Conservation (phyloP, 2,888 invertebrate genomes). For the Hyposoter didymator region DNA sequence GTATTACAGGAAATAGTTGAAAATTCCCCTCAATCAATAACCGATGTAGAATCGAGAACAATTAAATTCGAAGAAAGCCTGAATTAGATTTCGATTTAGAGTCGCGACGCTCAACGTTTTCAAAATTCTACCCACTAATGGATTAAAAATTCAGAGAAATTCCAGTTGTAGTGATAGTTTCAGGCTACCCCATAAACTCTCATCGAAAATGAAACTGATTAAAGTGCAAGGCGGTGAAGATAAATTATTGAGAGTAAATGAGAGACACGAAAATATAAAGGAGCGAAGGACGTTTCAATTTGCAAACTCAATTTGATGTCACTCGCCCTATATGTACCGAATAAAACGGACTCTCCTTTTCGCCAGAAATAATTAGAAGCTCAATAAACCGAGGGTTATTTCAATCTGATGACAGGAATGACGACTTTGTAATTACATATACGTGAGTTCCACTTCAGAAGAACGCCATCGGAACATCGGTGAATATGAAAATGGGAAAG, state of each 20-base stretch:
- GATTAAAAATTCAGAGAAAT: not conserved
- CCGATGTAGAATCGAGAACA: not conserved
- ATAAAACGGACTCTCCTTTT: not conserved
- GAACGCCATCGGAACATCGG: not conserved
- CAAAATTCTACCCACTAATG: not conserved
- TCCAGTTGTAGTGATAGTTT: not conserved
- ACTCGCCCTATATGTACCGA: not conserved
- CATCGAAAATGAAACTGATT: not conserved
- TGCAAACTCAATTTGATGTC: not conserved
- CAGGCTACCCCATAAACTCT: not conserved
- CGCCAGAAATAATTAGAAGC: not conserved
- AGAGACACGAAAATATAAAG: not conserved
- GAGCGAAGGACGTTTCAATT: not conserved
- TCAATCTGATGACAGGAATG: not conserved
- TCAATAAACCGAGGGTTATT: not conserved
- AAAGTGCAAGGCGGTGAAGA: not conserved
- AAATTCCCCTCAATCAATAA: not conserved
- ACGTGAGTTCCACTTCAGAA: not conserved
- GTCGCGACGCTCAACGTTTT: no score
- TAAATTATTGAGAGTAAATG: slow-evolving; percentile 1
- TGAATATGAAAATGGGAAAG: not conserved
- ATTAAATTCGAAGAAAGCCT: not conserved
- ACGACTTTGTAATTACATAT: not conserved
- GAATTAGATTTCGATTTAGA: not conserved
- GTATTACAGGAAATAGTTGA: not conserved